These are phyloP conservation scores for Athrips mouffetella DNA, from an alignment of 2,888 invertebrate genomes.

Conservation along the genomic window DNA sequence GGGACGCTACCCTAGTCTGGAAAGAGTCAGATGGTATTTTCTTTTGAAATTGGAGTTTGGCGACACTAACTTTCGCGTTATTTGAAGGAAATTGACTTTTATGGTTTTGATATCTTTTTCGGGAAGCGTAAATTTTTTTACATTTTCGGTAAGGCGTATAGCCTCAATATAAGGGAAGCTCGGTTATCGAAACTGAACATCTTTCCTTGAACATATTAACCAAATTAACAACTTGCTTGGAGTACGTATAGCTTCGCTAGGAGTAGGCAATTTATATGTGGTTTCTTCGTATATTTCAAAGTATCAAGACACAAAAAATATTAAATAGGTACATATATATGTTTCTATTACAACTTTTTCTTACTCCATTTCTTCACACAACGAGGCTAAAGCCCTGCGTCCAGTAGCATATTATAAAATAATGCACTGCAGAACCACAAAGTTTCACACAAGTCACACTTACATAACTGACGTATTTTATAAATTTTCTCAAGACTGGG, in stretches of 20 bases:
- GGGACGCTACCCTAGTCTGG: slow-evolving; percentile 6
- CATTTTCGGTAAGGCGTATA: too few species aligned
- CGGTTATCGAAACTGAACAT: too few species aligned
- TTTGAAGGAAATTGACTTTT: slow-evolving; percentile 5
- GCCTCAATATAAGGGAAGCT: too few species aligned
- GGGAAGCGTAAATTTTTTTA: too few species aligned
- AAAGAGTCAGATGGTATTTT: slow-evolving; percentile 4
- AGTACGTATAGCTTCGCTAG: too few species aligned
- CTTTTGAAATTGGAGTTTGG: slow-evolving; percentile 8
- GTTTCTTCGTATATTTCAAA: too few species aligned
- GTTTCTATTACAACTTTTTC: neutral
- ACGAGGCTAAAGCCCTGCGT: neutral
- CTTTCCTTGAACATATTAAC: too few species aligned
- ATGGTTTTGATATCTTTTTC: neutral
- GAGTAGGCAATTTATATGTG: too few species aligned
- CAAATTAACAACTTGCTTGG: too few species aligned
- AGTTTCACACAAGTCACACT: slow-evolving; percentile 20
- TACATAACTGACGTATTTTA: slow-evolving; percentile 47
- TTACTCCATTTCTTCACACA: neutral
- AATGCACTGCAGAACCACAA: slow-evolving; percentile 2
- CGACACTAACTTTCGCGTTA: slow-evolving; percentile 2
- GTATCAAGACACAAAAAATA: too few species aligned
- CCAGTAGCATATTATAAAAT: neutral
- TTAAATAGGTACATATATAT: neutral
- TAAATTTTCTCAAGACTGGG: slow-evolving; percentile 58